Evolutionary conservation across 1,140 invertebrate species (phyloP), one percentile per base, ranked within the genome.

Genomic region (Bombus waltoni): DNA sequence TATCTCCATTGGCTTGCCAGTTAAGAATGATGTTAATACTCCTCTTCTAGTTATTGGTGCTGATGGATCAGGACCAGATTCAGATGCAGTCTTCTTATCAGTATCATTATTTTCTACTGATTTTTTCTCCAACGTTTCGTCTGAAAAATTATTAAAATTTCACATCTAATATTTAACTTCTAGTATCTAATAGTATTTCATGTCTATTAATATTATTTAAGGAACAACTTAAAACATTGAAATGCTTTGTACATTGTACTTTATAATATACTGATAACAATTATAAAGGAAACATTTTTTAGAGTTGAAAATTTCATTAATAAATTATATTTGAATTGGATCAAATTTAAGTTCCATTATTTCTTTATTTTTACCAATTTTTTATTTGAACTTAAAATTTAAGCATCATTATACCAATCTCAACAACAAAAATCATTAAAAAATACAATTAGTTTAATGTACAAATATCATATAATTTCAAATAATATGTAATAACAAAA

Each of bases 1-100:
- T 94, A 98, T 98, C 89, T 97, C 97, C 96, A 98, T 98, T 9
- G 97, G 96, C 93, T 98, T 97, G 32, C 97, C 97, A 85, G 96
- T 98, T 88, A 97, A 95, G 87, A 98, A 97, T 1, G 98, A 98
- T 88, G 97, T 97, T 5, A 98, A 95, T 53, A 98, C 96, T 10
- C 97, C 97, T 95, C 97, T 98, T 53, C 97, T 96, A 3, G 96
- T 97, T 47, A 97, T 96, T 1, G 97, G 97, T 6, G 97, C 97
- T 75, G 96, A 96, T 25, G 97, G 97, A 95, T 98, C 97, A 5
- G 96, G 95, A 35, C 96, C 96, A 92, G 96, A 95, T 91, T 96
- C 96, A 22, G 86, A 89, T 40, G 86, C 44, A 72, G 85, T 72
- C 87, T 95, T 95, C 66, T 91, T 93, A 32, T 95, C 94, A 13